phyloP scores from a whole-genome alignment of 2,888 invertebrate genomes.

The Leptinotarsa tumamoca region DNA sequence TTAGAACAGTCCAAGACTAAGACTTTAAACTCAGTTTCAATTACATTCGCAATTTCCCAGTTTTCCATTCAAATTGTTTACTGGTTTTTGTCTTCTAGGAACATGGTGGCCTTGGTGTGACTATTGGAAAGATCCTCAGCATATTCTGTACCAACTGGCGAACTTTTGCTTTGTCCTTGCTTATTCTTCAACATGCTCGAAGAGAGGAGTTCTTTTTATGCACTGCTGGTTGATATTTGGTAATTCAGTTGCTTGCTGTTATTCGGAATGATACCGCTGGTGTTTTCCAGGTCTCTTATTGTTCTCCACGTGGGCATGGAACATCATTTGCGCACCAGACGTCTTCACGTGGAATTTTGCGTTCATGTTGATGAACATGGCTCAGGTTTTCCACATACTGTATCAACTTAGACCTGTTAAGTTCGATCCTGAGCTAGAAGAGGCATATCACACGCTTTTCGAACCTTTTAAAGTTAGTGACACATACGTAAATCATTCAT shows the following conservation, averaged over 20 bases:
- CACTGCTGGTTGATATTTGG: constrained; percentile 84
- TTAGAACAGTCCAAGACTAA: no score
- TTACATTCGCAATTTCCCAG: no score
- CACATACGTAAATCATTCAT: no score
- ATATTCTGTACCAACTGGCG: constrained; percentile 80
- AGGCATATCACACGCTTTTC: constrained; percentile 82
- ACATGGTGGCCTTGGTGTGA: constrained; percentile 80
- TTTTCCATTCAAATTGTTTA: background rate
- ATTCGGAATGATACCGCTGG: background rate
- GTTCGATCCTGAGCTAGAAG: constrained; percentile 86
- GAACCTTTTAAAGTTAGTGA: constrained; percentile 79
- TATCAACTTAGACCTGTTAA: constrained; percentile 87
- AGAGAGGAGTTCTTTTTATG: constrained; percentile 85
- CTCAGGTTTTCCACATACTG: constrained; percentile 82
- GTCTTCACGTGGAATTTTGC: constrained; percentile 90
- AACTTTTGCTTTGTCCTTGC: constrained; percentile 84
- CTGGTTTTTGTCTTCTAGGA: constrained; percentile 56
- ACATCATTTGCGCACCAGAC: constrained; percentile 87
- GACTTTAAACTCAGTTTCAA: no score
- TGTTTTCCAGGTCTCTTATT: constrained; percentile 77
- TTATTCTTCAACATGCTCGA: constrained; percentile 82
- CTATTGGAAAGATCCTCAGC: constrained; percentile 82
- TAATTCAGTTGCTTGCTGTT: constrained; percentile 61
- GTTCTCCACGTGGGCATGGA: constrained; percentile 91
- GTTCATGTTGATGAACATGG: constrained; percentile 83